These are phyloP conservation scores for Chrysomallon squamiferum DNA, from an alignment of 1,140 invertebrate genomes.

Conservation along the genomic window DNA sequence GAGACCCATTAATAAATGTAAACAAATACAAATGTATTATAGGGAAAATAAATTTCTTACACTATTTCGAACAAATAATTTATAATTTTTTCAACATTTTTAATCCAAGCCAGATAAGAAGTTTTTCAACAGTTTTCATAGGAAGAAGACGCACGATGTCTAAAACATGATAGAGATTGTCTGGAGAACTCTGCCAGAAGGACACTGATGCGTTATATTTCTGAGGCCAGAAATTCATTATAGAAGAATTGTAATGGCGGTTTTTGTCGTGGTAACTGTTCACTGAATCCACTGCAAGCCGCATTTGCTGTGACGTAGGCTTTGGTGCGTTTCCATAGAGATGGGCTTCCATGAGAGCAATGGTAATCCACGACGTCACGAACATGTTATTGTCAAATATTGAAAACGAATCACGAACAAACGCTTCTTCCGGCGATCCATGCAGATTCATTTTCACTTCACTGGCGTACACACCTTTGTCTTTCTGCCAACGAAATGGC, in stretches of 20 bases:
- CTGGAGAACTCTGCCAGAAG: slow-evolving; percentile 40
- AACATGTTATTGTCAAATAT: slow-evolving; percentile 58
- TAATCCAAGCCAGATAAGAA: neutral
- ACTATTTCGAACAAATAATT: neutral
- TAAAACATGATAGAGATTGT: slow-evolving; percentile 43
- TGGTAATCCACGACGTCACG: slow-evolving; percentile 44
- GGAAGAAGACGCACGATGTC: slow-evolving; percentile 33
- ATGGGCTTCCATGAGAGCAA: slow-evolving; percentile 34
- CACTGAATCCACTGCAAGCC: slow-evolving; percentile 41
- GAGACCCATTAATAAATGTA: neutral
- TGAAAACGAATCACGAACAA: slow-evolving; percentile 34
- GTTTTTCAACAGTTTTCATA: slow-evolving; percentile 7
- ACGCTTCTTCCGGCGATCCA: slow-evolving; percentile 36
- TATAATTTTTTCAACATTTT: neutral
- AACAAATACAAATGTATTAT: no score
- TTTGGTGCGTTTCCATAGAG: slow-evolving; percentile 31
- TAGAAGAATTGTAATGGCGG: slow-evolving; percentile 28
- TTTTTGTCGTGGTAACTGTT: slow-evolving; percentile 40
- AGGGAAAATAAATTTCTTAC: neutral
- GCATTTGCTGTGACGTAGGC: slow-evolving; percentile 26
- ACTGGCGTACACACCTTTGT: slow-evolving; percentile 47
- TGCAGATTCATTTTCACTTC: slow-evolving; percentile 52
- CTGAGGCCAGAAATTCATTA: slow-evolving; percentile 55
- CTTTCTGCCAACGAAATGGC: slow-evolving; percentile 37
- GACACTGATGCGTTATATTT: slow-evolving; percentile 34